Percentiles rank a stretch among this genome's conserved stretches.
phyloP scores from a whole-genome alignment of 2,888 invertebrate genomes.

The Mimachlamys varia region DNA sequence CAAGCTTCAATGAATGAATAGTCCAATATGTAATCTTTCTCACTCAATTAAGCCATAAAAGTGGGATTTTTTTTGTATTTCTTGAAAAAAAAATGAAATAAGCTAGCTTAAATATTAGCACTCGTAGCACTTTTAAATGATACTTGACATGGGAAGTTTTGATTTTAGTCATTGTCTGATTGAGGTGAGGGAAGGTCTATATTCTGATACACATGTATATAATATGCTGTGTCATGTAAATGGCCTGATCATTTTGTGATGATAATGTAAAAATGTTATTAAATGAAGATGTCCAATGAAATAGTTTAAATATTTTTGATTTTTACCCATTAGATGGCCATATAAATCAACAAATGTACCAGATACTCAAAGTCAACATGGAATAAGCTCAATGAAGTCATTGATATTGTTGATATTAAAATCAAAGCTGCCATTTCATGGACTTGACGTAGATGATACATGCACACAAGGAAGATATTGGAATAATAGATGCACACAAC shows the following conservation, averaged over 20 bases:
- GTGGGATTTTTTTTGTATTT: too few relatives aligned
- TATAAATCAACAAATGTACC: neutral
- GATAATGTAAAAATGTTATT: neutral
- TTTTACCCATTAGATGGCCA: neutral
- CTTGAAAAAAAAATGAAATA: too few relatives aligned
- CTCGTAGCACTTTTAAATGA: neutral
- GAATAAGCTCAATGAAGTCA: neutral
- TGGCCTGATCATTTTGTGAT: neutral
- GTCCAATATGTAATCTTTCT: neutral
- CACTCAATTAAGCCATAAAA: neutral
- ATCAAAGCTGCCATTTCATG: constrained; percentile 4
- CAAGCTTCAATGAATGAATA: neutral
- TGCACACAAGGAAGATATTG: neutral
- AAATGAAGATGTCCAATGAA: neutral
- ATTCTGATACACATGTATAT: neutral
- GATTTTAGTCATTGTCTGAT: neutral
- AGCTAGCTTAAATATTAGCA: neutral
- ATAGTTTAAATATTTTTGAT: neutral
- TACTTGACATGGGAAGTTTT: neutral
- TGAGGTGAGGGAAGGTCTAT: neutral
- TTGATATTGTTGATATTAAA: neutral
- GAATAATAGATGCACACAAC: neutral
- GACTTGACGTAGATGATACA: neutral
- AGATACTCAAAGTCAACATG: neutral
- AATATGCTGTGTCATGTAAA: neutral